These are phyloP conservation scores for Tamandua tetradactyla DNA, from an alignment of 2,797 vertebrate species.

Conservation along the genomic window DNA sequence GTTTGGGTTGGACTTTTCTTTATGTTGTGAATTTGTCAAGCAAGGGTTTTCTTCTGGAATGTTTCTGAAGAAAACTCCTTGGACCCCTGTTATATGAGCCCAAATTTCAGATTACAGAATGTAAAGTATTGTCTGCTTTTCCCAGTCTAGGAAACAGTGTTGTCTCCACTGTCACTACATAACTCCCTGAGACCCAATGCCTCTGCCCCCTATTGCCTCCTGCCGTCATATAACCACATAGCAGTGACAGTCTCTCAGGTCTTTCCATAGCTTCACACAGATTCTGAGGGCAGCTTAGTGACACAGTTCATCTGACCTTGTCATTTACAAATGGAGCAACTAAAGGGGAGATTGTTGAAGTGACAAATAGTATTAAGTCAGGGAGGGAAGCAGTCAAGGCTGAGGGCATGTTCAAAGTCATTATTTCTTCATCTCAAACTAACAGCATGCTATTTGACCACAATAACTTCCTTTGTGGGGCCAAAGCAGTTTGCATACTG, in stretches of 20 bases:
- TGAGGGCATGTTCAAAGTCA: not conserved
- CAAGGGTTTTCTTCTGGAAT: not conserved
- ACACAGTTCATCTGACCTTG: not conserved
- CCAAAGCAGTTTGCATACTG: not conserved
- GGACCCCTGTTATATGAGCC: not conserved
- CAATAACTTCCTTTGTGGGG: not conserved
- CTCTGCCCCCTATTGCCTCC: not conserved
- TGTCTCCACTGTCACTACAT: not conserved
- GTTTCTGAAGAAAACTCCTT: not conserved
- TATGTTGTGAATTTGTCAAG: not conserved
- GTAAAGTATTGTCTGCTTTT: not conserved
- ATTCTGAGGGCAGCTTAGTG: not conserved
- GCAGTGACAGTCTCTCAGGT: not conserved
- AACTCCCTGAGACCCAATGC: not conserved
- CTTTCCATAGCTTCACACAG: not conserved
- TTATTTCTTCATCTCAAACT: not conserved
- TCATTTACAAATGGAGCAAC: not conserved
- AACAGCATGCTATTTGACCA: not conserved
- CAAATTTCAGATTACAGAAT: not conserved
- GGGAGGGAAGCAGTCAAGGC: not conserved
- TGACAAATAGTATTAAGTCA: not conserved
- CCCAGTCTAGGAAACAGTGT: not conserved
- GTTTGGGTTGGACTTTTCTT: not conserved
- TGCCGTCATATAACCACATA: rapidly evolving
- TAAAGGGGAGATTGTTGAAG: not conserved